phyloP scores from a whole-genome alignment of 2,797 vertebrate genomes.

The Mus minutoides region DNA sequence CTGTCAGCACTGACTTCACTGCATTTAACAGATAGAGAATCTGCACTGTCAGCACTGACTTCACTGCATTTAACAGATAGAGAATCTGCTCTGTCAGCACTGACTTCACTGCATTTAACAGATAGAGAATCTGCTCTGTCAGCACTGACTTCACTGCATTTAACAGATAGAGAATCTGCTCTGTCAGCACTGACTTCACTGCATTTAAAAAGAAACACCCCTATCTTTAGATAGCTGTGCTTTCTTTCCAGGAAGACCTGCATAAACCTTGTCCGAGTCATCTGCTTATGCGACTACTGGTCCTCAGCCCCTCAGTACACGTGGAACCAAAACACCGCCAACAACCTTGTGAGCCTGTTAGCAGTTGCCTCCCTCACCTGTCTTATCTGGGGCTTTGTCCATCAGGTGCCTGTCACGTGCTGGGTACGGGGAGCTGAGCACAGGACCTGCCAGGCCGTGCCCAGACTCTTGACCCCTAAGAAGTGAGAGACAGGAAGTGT shows the following conservation, averaged over 20 bases:
- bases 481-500: background rate
- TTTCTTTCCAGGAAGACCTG: background rate
- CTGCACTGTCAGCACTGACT: too few relatives aligned
- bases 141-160: too few relatives aligned
- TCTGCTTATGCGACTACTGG: background rate
- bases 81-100: too few relatives aligned
- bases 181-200: background rate
- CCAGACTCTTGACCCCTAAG: background rate
- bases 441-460: background rate
- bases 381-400: background rate
- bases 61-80: too few relatives aligned
- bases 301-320: background rate
- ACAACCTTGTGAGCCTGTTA: background rate
- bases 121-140: too few relatives aligned
- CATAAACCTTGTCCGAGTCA: background rate
- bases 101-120: too few relatives aligned
- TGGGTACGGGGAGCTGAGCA: background rate
- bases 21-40: too few relatives aligned
- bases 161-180: background rate
- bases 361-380: background rate
- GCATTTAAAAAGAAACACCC: background rate
- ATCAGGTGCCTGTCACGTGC: background rate
- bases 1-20: too few relatives aligned
- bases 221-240: background rate
- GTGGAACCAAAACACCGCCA: background rate